A percentile compares a stretch with the other conserved stretches of the same genome.
Evolutionary conservation across 2,888 invertebrate genomes (phyloP).

Genomic region (Ichneumoninae sp.): DNA sequence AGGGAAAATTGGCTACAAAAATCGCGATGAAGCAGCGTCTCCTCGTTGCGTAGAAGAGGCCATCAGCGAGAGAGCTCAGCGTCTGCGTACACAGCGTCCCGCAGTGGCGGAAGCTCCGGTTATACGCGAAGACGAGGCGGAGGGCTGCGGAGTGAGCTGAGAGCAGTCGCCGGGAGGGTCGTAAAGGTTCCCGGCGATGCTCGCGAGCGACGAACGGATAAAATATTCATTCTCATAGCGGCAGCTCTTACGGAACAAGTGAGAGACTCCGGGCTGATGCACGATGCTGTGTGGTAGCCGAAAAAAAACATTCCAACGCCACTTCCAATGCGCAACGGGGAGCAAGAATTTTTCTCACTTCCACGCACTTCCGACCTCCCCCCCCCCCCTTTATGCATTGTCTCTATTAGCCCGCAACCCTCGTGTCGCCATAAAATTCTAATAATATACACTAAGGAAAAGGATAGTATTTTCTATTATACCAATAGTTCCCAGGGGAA

Average conservation of each 20-base stretch:
- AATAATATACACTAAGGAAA: no score
- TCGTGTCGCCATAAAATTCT: background rate
- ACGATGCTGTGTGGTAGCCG: conserved; percentile 33
- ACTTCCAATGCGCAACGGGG: conserved; percentile 32
- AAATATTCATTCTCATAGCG: conserved; percentile 60
- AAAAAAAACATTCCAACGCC: conserved; percentile 9
- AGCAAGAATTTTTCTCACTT: conserved; percentile 35
- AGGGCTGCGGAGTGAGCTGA: conserved; percentile 49
- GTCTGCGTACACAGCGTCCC: background rate
- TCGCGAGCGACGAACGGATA: conserved; percentile 39
- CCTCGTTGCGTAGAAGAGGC: background rate
- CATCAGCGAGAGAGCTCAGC: conserved; percentile 9
- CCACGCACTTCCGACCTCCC: background rate
- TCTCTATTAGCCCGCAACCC: conserved; percentile 3
- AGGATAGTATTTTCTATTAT: no score
- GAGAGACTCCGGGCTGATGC: conserved; percentile 46
- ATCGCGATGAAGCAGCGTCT: conserved; percentile 27
- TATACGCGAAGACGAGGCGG: conserved; percentile 36
- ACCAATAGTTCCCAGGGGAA: no score
- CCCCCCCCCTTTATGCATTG: conserved; percentile 2
- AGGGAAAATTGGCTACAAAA: conserved; percentile 49
- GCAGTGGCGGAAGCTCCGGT: conserved; percentile 27
- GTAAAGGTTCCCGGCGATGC: conserved; percentile 54
- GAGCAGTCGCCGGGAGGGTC: conserved; percentile 50
- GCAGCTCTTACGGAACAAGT: conserved; percentile 50